These are phyloP conservation scores for Scaptomyza montana DNA, from an alignment of 1,140 invertebrate species.

Conservation along the genomic window DNA sequence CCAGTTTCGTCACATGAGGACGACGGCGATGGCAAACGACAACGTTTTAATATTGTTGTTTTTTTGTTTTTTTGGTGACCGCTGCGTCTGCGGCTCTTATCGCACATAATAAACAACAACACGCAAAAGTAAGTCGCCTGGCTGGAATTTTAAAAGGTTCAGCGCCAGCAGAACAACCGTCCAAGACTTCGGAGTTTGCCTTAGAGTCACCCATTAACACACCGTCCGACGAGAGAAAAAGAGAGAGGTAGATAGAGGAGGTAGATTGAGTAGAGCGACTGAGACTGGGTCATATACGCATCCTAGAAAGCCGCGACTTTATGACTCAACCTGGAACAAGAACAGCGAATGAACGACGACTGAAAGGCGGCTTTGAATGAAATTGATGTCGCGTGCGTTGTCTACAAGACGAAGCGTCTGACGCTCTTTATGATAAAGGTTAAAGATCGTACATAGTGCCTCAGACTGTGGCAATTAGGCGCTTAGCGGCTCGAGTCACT, in stretches of 20 bases:
- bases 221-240: constrained; percentile 15
- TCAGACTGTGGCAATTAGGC: constrained; percentile 64
- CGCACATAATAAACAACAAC: constrained; percentile 78
- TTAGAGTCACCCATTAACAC: constrained; percentile 10
- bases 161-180: constrained; percentile 58
- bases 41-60: constrained; percentile 66
- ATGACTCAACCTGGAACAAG: constrained; percentile 63
- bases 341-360: constrained; percentile 6
- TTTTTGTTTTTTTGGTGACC: constrained; percentile 48
- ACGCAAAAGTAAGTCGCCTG: constrained; percentile 64
- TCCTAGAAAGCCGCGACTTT: constrained; percentile 68
- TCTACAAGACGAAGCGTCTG: constrained; percentile 54
- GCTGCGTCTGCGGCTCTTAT: constrained; percentile 63
- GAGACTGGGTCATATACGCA: constrained; percentile 70
- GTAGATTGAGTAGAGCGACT: constrained; percentile 15
- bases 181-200: constrained; percentile 6
- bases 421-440: constrained; percentile 61
- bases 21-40: constrained; percentile 23
- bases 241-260: constrained; percentile 1
- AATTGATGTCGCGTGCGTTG: constrained; percentile 79
- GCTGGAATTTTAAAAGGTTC: constrained; percentile 83
- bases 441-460: constrained; percentile 20
- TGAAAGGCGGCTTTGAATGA: constrained; percentile 44
- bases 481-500: constrained; percentile 59
- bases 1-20: constrained; percentile 33